A percentile compares a stretch with the other conserved stretches of the same genome.
Conservation (phyloP, 2,113 vertebrate genomes). For the Cheirogaleus medius region DNA sequence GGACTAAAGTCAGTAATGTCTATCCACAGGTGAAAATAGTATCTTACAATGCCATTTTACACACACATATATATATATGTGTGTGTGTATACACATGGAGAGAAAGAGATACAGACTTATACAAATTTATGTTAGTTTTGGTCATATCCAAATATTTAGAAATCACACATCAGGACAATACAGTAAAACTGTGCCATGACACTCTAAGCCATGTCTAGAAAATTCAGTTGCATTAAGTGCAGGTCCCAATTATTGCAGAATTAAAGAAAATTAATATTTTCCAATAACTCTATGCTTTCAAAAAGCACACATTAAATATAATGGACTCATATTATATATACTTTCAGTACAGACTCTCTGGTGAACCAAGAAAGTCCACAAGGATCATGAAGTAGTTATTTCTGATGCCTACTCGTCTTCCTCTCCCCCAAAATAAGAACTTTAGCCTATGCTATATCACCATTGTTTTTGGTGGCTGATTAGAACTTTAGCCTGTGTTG, state of each 20-base stretch:
- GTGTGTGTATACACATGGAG: neutral
- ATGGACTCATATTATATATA: neutral
- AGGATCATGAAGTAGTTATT: neutral
- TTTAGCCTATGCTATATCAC: too few relatives aligned
- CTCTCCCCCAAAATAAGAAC: neutral
- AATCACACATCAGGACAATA: neutral
- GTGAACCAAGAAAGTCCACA: neutral
- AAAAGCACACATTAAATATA: neutral
- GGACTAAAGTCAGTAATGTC: neutral
- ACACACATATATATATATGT: neutral
- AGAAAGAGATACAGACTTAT: neutral
- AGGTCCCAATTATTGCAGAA: neutral
- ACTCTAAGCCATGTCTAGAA: neutral
- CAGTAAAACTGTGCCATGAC: neutral
- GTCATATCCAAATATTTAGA: neutral
- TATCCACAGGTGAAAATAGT: neutral
- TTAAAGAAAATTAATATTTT: neutral
- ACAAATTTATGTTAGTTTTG: neutral
- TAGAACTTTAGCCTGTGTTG: neutral
- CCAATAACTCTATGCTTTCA: neutral
- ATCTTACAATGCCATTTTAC: neutral
- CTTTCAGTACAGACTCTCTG: neutral
- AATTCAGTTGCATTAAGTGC: neutral
- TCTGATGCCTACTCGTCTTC: neutral
- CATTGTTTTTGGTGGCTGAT: too few relatives aligned